A percentile compares a stretch with the other conserved stretches of the same genome.
Evolutionary conservation across 2,113 vertebrate species (phyloP).

Genomic region (Clarias batrachus): DNA sequence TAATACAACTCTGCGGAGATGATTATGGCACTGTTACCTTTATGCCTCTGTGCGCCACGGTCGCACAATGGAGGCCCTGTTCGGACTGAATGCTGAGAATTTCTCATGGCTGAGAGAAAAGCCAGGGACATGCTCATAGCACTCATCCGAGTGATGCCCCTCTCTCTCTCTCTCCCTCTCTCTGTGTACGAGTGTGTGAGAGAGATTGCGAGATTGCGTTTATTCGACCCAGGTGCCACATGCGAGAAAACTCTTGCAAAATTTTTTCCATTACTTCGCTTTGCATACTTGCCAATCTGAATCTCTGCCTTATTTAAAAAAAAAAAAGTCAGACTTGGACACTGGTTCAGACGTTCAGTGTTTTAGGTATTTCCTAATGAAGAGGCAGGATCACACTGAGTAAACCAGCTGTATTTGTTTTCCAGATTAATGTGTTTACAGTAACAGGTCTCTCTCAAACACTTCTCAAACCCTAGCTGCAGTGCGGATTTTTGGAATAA

Average conservation of each 20-base stretch:
- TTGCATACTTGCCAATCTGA: not conserved
- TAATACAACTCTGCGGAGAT: constrained; percentile 41
- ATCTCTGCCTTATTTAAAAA: not conserved
- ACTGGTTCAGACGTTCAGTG: not conserved
- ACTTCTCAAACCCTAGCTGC: not conserved
- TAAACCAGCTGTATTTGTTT: not conserved
- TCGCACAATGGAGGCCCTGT: constrained; percentile 54
- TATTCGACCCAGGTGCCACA: constrained; percentile 8
- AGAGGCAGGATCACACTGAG: not conserved
- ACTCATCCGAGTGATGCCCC: not conserved
- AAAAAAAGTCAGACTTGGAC: not conserved
- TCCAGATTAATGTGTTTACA: not conserved
- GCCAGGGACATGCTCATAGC: constrained; percentile 23
- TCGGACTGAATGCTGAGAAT: constrained; percentile 54
- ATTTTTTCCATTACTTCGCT: constrained; percentile 10
- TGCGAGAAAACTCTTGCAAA: not conserved
- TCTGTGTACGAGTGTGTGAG: not conserved
- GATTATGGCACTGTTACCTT: constrained; percentile 42
- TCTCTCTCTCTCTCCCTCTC: not conserved
- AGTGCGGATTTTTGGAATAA: not conserved
- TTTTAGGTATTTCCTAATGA: not conserved
- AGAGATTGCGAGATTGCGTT: not conserved
- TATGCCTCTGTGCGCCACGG: constrained; percentile 9
- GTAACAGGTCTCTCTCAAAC: not conserved
- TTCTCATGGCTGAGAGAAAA: constrained; percentile 49